These are phyloP conservation scores for Oceanodroma tethys DNA, from an alignment of 2,113 vertebrate species.

Conservation along the genomic window DNA sequence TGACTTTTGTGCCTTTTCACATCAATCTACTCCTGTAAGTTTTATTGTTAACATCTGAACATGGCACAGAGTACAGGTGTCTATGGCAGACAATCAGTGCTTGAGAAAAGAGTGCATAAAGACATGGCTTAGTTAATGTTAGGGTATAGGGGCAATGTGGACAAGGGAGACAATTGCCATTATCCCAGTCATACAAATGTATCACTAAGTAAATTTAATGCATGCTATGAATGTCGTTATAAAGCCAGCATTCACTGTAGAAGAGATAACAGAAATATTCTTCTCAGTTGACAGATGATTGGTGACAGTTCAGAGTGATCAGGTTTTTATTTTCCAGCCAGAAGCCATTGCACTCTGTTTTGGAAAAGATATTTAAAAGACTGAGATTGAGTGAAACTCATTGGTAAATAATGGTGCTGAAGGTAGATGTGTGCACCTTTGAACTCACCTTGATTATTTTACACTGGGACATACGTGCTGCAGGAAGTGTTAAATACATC, in stretches of 20 bases:
- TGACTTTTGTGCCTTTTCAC: constrained; percentile 23
- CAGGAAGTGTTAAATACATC: background rate
- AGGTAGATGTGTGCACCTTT: background rate
- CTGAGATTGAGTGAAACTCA: background rate
- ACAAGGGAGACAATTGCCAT: background rate
- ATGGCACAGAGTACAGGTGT: background rate
- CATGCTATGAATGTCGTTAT: background rate
- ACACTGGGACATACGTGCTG: rapidly evolving
- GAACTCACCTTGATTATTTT: background rate
- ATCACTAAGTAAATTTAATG: background rate
- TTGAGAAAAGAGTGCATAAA: background rate
- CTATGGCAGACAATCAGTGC: background rate
- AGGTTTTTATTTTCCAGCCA: background rate
- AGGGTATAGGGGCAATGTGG: background rate
- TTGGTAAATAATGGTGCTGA: background rate
- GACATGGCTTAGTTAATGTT: background rate
- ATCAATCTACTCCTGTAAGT: background rate
- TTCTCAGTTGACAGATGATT: background rate
- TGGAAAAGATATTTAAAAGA: background rate
- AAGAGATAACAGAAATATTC: background rate
- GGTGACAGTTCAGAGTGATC: background rate
- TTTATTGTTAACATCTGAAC: background rate
- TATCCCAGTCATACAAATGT: background rate
- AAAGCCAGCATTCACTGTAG: background rate
- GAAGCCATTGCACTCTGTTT: background rate